Percentiles rank a stretch among this genome's conserved stretches.
Evolutionary conservation across 1,140 invertebrate genomes (phyloP).

Genomic region (Habropoda laboriosa): DNA sequence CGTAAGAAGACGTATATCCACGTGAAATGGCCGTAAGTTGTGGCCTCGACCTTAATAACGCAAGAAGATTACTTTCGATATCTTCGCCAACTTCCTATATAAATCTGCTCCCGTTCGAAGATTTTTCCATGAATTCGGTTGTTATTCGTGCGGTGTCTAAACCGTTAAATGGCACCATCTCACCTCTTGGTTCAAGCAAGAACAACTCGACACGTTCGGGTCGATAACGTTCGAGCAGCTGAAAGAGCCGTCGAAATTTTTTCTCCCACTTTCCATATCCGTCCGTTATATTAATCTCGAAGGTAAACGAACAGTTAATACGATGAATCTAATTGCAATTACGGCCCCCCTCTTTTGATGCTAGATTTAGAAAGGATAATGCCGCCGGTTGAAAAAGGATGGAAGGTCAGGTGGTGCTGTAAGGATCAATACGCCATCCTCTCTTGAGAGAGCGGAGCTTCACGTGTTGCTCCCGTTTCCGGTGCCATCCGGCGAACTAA

Average conservation of each 20-base stretch:
- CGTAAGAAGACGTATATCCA: conserved; percentile 16
- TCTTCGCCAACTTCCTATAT: background rate
- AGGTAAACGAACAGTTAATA: conserved; percentile 14
- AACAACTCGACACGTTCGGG: background rate
- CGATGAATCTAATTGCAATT: conserved; percentile 38
- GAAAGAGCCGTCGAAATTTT: background rate
- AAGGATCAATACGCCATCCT: conserved; percentile 53
- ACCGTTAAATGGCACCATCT: too few species aligned
- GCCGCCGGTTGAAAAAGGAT: conserved; percentile 36
- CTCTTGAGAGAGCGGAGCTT: conserved; percentile 28
- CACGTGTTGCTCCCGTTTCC: conserved; percentile 53
- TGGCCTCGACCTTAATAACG: conserved; percentile 24
- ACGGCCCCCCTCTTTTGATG: background rate
- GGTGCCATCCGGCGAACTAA: conserved; percentile 35
- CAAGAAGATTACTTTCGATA: conserved; percentile 33
- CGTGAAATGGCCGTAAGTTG: conserved; percentile 15
- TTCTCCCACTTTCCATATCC: background rate
- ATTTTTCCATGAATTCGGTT: background rate
- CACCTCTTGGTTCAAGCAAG: background rate
- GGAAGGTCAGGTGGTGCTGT: conserved; percentile 35
- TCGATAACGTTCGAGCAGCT: background rate
- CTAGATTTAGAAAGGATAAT: conserved; percentile 43
- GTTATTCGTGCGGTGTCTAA: background rate
- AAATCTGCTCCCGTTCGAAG: background rate
- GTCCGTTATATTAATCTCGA: background rate